Evolutionary conservation across 2,888 invertebrate genomes (phyloP).

Genomic region (Eupsilia transversa): DNA sequence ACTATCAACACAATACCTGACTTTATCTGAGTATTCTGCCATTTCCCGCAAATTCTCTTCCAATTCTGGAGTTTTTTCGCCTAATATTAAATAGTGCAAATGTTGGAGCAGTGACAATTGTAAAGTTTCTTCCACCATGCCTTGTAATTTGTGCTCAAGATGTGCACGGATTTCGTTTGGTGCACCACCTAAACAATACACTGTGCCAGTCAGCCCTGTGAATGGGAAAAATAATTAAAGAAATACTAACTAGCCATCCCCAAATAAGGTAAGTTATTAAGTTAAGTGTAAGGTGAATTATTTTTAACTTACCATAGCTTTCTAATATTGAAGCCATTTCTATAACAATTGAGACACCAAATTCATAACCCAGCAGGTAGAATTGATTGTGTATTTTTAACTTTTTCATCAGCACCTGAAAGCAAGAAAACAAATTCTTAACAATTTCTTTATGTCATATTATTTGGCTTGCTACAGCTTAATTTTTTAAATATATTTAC

Average conservation of each 20-base stretch:
- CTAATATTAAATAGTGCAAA: conserved; percentile 11
- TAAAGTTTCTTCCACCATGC: neutral
- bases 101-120: conserved; percentile 14
- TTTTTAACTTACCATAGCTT: neutral
- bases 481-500: no score
- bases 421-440: no score
- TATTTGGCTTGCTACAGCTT: no score
- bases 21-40: conserved; percentile 16
- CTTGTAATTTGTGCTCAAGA: neutral
- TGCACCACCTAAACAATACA: conserved; percentile 19
- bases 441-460: no score
- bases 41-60: neutral
- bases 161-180: conserved; percentile 6
- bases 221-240: no score
- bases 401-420: no score
- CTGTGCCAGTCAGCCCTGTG: neutral
- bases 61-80: conserved; percentile 8
- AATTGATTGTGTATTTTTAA: conserved; percentile 40
- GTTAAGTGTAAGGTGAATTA: no score
- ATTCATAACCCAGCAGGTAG: conserved; percentile 74
- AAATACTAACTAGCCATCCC: no score
- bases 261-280: no score
- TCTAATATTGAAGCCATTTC: conserved; percentile 72
- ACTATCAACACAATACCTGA: conserved; percentile 3
- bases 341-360: conserved; percentile 72